These are phyloP conservation scores for Babylonia areolata DNA, from an alignment of 1,140 invertebrate genomes.

Conservation along the genomic window DNA sequence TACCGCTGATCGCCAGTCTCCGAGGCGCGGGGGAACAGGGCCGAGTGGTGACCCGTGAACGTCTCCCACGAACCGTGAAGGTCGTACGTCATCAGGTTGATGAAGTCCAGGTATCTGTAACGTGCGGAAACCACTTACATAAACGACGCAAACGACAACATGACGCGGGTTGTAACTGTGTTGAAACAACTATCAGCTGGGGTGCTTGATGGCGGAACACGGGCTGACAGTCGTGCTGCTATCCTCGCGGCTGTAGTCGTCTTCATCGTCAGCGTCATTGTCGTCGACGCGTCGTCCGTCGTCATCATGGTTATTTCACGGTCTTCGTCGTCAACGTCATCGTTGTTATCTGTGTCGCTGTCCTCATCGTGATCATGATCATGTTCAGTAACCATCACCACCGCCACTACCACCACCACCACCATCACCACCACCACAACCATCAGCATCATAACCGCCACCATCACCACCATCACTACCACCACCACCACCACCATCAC, in stretches of 20 bases:
- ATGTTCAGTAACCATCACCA: too few species aligned
- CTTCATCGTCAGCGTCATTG: not conserved
- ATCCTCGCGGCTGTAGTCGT: conserved; percentile 4
- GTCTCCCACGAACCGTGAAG: conserved; percentile 97
- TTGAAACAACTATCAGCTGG: too few species aligned
- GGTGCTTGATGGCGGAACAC: too few species aligned
- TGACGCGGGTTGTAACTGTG: too few species aligned
- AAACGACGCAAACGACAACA: too few species aligned
- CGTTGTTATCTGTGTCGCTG: too few species aligned
- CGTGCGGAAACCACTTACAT: too few species aligned
- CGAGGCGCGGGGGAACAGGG: conserved; percentile 62
- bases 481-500: not conserved
- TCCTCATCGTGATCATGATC: too few species aligned
- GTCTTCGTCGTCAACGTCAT: too few species aligned
- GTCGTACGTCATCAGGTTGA: conserved; percentile 93
- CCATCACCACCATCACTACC: not conserved
- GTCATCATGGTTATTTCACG: not conserved
- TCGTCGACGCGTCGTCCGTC: not conserved
- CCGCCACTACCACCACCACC: too few species aligned
- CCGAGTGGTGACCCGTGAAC: conserved; percentile 81
- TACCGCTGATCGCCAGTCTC: conserved; percentile 32
- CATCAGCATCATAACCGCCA: too few species aligned
- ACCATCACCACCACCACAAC: too few species aligned
- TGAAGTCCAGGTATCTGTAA: conserved; percentile 91
- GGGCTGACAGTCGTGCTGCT: not conserved